Evolutionary conservation across 2,797 vertebrate genomes (phyloP).

Genomic region (Propithecus perrieri): DNA sequence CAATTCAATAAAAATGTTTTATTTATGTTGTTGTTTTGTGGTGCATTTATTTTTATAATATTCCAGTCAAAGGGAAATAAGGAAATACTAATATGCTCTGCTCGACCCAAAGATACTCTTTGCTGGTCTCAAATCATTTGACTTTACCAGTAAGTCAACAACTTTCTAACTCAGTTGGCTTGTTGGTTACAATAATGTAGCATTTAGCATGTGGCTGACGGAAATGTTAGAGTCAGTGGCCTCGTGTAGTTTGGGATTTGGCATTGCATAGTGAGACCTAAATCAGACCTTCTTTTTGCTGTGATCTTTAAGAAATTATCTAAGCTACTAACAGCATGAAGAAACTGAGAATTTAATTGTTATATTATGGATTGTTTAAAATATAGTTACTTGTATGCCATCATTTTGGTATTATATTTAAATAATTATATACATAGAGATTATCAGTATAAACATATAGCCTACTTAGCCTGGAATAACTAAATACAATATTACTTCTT

Average conservation of each 20-base stretch:
- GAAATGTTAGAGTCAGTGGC: background rate
- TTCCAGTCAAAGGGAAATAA: background rate
- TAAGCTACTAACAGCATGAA: background rate
- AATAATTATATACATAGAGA: background rate
- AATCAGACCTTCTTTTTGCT: background rate
- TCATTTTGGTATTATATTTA: background rate
- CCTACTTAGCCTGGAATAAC: background rate
- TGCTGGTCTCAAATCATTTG: background rate
- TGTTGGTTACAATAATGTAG: background rate
- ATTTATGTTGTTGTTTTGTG: background rate
- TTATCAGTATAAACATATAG: background rate
- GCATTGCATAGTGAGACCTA: background rate
- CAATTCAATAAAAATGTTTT: background rate
- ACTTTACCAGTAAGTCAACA: background rate
- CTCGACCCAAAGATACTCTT: background rate
- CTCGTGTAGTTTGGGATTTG: background rate
- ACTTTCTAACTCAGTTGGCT: background rate
- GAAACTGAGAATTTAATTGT: background rate
- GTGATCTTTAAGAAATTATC: background rate
- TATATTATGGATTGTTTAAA: background rate
- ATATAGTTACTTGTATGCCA: background rate
- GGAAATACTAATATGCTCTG: background rate
- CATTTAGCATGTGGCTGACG: background rate
- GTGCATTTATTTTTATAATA: background rate
- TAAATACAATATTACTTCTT: background rate